Base-by-base conservation (phyloP, 2,888 invertebrate species). In the Parasteatoda lunata region DNA sequence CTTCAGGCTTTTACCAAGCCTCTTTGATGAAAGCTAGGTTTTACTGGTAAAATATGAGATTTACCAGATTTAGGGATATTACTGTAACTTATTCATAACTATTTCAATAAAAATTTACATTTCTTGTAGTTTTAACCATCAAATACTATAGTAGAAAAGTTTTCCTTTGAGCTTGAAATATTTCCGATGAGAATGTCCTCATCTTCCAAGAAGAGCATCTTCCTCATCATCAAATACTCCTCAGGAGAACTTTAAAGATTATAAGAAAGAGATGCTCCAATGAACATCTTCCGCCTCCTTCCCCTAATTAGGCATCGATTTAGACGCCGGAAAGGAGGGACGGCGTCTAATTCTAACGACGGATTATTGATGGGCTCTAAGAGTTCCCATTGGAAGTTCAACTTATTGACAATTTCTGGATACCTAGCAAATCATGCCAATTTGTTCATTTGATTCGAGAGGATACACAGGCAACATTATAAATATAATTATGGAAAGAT, bases 261-360 rank as follows among this genome's bases (percentile, higher is more conserved):
- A 59, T 59, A 59, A 59, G 59, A 59, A 59, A 59, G 59, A 59
- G 59, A 59, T 59, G 59, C 59, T 7, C 59, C 66, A 9, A 6
- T 30, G 66, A 13, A 15, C 66, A 45, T 15, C 13, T 30, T 45
- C 30, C 45, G 9, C 72, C n/a, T 73, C 54, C 45, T 59, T 54
- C 66, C 47, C 30, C 81, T 81, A 81, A 81, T 81, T 81, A 81
- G 80, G 73, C 75, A 75, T 81, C 81, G 81, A 75, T 81, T 81
- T 73, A 75, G 70, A 70, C 79, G 59, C 30, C 64, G 64, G 64
- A 79, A 72, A 64, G 66, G 75, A 45, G 66, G 68, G 68, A 15
- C 59, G 71, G 80, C 72, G 66, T 72, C 47, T 73, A 66, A 75
- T 81, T 75, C 81, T 69, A 81, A 81, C 75, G 75, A 69, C 68